Evolutionary conservation across 2,113 vertebrate genomes (phyloP).

Genomic region (Oryzias woworae): DNA sequence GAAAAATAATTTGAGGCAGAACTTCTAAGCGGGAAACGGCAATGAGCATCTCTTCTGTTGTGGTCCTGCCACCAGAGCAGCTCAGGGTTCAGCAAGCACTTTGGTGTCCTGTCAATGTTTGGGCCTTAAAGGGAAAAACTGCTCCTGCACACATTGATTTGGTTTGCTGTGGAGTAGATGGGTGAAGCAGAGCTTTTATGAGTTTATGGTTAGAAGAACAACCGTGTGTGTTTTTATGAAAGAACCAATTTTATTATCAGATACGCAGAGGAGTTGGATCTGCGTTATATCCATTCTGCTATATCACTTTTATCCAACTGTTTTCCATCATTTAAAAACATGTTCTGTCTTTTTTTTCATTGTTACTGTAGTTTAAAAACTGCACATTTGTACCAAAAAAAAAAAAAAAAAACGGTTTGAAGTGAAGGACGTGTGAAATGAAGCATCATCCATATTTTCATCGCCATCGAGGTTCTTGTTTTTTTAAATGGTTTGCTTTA

Average conservation of each 20-base stretch:
- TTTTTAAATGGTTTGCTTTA: constrained; percentile 63
- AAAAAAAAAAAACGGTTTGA: constrained; percentile 12
- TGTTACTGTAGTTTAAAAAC: constrained; percentile 41
- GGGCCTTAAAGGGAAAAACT: constrained; percentile 50
- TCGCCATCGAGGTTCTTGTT: constrained; percentile 37
- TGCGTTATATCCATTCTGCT: constrained; percentile 12
- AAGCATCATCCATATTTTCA: constrained; percentile 39
- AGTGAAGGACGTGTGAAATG: constrained; percentile 41
- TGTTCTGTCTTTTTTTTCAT: constrained; percentile 21
- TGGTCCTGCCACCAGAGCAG: background rate
- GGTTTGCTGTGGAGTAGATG: constrained; percentile 26
- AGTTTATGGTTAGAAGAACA: no score
- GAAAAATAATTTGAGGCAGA: no score
- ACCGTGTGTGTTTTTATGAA: no score
- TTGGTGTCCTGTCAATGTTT: constrained; percentile 23
- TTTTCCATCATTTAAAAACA: constrained; percentile 29
- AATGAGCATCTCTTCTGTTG: background rate
- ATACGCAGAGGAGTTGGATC: constrained; percentile 1
- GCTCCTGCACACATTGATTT: constrained; percentile 11
- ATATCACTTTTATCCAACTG: constrained; percentile 1
- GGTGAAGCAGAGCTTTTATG: no score
- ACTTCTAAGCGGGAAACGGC: background rate
- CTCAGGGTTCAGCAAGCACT: background rate
- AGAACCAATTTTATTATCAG: no score
- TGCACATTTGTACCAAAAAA: constrained; percentile 19